Evolutionary conservation across 2,113 vertebrate species (phyloP).

Genomic region (Phocoena phocoena): DNA sequence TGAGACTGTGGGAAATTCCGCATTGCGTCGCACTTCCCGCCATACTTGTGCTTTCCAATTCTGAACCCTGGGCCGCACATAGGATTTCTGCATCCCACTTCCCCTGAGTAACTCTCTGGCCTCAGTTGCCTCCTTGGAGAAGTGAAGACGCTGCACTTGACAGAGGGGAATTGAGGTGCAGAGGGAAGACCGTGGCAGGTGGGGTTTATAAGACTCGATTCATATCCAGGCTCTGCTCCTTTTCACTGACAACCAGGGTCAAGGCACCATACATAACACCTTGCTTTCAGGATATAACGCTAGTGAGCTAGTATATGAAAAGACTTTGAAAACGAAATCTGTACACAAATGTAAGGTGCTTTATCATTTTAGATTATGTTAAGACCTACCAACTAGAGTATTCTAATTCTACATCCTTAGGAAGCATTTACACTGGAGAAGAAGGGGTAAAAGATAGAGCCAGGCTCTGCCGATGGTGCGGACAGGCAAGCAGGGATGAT

Average conservation of each 20-base stretch:
- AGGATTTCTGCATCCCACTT: neutral
- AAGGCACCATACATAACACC: neutral
- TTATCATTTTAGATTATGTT: neutral
- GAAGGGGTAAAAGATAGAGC: neutral
- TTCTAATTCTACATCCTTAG: neutral
- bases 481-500: rapidly evolving
- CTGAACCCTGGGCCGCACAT: neutral
- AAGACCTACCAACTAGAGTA: neutral
- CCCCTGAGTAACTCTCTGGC: neutral
- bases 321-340: neutral
- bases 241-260: rapidly evolving
- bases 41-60: neutral
- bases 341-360: neutral
- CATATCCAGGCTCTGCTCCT: neutral
- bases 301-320: neutral
- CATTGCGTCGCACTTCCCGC: neutral
- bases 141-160: neutral
- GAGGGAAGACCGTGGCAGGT: rapidly evolving
- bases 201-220: neutral
- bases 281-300: neutral
- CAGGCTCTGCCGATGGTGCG: neutral
- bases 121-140: neutral
- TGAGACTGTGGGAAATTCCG: rapidly evolving
- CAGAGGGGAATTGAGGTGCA: neutral
- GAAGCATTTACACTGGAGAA: neutral